Percentiles rank a stretch among this genome's conserved stretches.
phyloP scores from a whole-genome alignment of 2,797 vertebrate genomes.

The Sebastes cheni region DNA sequence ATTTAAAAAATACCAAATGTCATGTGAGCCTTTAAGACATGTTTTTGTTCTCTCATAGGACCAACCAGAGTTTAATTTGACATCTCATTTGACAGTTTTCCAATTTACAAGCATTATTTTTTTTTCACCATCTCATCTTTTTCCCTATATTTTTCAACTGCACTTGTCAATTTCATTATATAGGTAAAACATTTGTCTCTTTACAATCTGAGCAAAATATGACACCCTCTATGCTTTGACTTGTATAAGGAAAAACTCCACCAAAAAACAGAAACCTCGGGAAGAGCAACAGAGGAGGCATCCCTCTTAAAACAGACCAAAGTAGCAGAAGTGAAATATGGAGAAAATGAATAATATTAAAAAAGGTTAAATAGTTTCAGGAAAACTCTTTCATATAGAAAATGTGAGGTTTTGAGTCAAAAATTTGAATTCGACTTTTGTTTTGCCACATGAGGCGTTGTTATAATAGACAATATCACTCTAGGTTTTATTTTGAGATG shows the following conservation, averaged over 20 bases:
- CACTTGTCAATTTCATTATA: no score
- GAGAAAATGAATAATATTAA: no score
- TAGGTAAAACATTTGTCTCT: background rate
- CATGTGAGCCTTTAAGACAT: background rate
- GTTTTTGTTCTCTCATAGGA: no score
- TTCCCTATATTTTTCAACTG: no score
- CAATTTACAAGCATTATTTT: background rate
- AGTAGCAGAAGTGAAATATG: no score
- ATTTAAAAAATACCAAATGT: background rate
- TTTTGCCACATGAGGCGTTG: background rate
- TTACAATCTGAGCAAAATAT: background rate
- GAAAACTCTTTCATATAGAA: background rate
- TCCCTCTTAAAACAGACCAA: no score
- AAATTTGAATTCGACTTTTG: background rate
- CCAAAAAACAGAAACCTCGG: background rate
- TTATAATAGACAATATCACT: background rate
- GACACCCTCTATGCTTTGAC: background rate
- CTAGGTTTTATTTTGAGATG: background rate
- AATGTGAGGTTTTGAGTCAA: background rate
- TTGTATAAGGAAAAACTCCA: background rate
- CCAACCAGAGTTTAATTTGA: background rate
- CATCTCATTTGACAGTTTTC: background rate
- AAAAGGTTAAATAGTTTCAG: background rate
- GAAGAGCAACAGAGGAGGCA: no score
- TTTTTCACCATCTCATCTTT: no score